Conservation (phyloP, 2,888 invertebrate genomes). For the Tricholauxania praeusta region DNA sequence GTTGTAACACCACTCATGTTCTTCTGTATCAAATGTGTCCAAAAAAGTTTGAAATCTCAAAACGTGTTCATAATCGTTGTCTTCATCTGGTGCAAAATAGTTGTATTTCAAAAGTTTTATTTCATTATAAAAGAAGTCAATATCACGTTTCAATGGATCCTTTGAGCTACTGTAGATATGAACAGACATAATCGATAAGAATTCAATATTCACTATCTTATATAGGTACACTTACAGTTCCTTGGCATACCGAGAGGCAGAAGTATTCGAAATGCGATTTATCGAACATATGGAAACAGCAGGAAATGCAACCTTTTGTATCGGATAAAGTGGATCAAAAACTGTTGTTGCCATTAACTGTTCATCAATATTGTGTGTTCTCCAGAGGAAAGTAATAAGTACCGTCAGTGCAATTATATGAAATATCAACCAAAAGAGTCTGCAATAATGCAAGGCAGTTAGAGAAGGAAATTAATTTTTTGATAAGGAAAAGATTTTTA, state of each 20-base stretch:
- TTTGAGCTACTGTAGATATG: conserved; percentile 48
- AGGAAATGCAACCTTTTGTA: conserved; percentile 73
- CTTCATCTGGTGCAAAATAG: conserved; percentile 50
- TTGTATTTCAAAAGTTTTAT: conserved; percentile 54
- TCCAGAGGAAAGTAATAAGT: conserved; percentile 58
- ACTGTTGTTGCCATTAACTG: conserved; percentile 55
- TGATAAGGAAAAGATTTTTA: too few species aligned
- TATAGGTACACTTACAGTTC: conserved; percentile 64
- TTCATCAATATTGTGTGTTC: conserved; percentile 48
- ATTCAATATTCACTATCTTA: neutral
- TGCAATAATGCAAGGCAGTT: conserved; percentile 41
- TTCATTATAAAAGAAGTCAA: conserved; percentile 55
- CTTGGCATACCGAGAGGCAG: conserved; percentile 62
- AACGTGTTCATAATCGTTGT: conserved; percentile 50
- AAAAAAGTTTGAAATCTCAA: conserved; percentile 60
- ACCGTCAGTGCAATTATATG: conserved; percentile 57
- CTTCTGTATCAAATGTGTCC: conserved; percentile 55
- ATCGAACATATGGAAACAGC: conserved; percentile 73
- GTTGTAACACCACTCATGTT: conserved; percentile 58
- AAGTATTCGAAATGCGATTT: conserved; percentile 70
- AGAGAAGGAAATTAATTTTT: too few species aligned
- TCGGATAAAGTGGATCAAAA: conserved; percentile 68
- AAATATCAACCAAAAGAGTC: conserved; percentile 61
- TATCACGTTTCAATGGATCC: conserved; percentile 55
- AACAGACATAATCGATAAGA: neutral